These are phyloP conservation scores for Callyntrura sp. DNA, from an alignment of 2,888 invertebrate species.

Conservation along the genomic window DNA sequence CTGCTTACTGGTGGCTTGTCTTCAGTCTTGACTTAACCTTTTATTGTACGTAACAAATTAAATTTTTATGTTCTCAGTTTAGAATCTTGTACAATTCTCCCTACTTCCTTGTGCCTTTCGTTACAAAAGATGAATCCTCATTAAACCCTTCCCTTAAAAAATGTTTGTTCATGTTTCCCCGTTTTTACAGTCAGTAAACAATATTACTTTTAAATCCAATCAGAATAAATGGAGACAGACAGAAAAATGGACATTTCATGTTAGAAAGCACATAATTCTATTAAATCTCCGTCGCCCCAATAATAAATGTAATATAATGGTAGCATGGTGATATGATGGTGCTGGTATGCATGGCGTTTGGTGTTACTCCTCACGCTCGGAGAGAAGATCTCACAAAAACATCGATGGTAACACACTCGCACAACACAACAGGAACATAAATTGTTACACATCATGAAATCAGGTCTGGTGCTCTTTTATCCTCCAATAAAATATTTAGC, in stretches of 20 bases:
- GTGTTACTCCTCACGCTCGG: slow-evolving; percentile 5
- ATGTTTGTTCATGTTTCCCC: background rate
- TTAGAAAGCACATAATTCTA: slow-evolving; percentile 24
- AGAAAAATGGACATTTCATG: slow-evolving; percentile 43
- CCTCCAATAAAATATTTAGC: slow-evolving; percentile 67
- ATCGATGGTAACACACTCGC: background rate
- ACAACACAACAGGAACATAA: slow-evolving; percentile 60
- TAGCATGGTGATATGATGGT: slow-evolving; percentile 4
- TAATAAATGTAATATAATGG: slow-evolving; percentile 26
- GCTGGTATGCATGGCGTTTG: slow-evolving; percentile 7
- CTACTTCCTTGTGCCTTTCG: background rate
- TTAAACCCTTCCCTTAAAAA: slow-evolving; percentile 43
- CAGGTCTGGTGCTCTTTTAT: slow-evolving; percentile 67
- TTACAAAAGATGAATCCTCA: slow-evolving; percentile 21
- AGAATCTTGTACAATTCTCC: background rate
- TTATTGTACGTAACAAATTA: slow-evolving; percentile 2
- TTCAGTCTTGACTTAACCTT: slow-evolving; percentile 1
- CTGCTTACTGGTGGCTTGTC: slow-evolving; percentile 4
- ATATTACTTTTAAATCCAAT: slow-evolving; percentile 48
- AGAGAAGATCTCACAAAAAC: slow-evolving; percentile 16
- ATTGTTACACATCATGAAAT: slow-evolving; percentile 74
- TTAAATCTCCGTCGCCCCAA: slow-evolving; percentile 53
- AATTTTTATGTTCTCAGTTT: slow-evolving; percentile 7
- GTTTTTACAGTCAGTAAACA: slow-evolving; percentile 30
- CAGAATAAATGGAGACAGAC: slow-evolving; percentile 31